Evolutionary conservation across 2,797 vertebrate species (phyloP).

Genomic region (Choloepus didactylus): DNA sequence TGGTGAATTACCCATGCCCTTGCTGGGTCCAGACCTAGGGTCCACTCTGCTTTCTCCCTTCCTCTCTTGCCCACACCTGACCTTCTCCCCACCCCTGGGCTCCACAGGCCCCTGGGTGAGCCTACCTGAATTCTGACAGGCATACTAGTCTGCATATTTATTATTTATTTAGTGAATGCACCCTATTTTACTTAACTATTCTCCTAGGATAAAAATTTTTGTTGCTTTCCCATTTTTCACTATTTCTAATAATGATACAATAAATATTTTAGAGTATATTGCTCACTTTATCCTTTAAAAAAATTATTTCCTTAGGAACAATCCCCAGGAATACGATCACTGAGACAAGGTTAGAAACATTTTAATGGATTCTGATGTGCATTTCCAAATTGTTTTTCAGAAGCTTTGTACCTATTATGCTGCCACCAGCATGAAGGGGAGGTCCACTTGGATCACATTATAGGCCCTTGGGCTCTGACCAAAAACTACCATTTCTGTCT

Average conservation of each 20-base stretch:
- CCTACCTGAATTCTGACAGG: neutral
- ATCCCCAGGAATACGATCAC: neutral
- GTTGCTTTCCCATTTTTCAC: conserved; percentile 15
- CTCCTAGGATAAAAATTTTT: conserved; percentile 21
- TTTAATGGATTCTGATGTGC: neutral
- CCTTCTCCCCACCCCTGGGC: neutral
- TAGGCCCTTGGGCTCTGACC: neutral
- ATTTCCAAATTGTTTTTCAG: conserved; percentile 29
- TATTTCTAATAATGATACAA: conserved; percentile 54
- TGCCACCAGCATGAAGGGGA: neutral
- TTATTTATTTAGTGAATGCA: neutral
- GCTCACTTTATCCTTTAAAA: conserved; percentile 25
- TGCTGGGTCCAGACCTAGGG: neutral
- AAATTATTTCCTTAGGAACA: neutral
- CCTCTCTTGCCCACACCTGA: neutral
- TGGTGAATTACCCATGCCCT: neutral
- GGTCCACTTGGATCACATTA: neutral
- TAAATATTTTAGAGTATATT: neutral
- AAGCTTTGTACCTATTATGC: neutral
- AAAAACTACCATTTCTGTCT: neutral
- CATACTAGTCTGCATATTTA: neutral
- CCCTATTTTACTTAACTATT: neutral
- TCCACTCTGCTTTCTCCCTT: neutral
- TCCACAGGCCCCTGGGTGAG: neutral
- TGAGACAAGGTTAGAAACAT: neutral